These are phyloP conservation scores for Sebastes melanostomus DNA, from an alignment of 2,797 vertebrate genomes.

Conservation along the genomic window DNA sequence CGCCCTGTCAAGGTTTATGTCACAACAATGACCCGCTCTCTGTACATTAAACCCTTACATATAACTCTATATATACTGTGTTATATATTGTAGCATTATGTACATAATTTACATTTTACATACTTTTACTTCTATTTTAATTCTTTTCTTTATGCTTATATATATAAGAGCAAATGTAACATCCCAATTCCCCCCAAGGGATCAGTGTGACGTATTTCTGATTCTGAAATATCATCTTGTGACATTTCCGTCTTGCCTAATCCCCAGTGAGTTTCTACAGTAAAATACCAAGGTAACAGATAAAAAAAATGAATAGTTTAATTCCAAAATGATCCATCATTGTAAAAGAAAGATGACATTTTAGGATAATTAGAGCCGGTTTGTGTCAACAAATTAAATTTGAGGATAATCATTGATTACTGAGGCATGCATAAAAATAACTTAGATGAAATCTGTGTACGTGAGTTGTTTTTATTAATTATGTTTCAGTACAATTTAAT, in stretches of 20 bases:
- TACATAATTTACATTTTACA: neutral
- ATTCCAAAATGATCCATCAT: neutral
- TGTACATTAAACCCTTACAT: no score
- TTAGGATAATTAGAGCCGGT: neutral
- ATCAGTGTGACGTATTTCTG: neutral
- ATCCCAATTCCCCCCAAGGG: neutral
- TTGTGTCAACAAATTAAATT: neutral
- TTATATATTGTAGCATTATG: neutral
- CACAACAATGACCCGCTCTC: no score
- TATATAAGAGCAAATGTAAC: neutral
- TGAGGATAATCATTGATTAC: neutral
- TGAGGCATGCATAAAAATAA: neutral
- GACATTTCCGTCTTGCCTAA: neutral
- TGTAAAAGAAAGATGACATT: neutral
- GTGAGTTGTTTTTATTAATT: conserved; percentile 23
- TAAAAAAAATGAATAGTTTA: neutral
- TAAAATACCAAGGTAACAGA: neutral
- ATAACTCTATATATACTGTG: accelerated
- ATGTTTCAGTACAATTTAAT: neutral
- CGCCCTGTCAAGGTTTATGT: no score
- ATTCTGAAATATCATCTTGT: neutral
- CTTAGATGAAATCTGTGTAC: neutral
- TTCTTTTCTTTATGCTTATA: neutral
- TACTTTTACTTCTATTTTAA: neutral
- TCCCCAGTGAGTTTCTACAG: neutral